Evolutionary conservation across 2,113 vertebrate species (phyloP).

Genomic region (Tympanuchus pallidicinctus): DNA sequence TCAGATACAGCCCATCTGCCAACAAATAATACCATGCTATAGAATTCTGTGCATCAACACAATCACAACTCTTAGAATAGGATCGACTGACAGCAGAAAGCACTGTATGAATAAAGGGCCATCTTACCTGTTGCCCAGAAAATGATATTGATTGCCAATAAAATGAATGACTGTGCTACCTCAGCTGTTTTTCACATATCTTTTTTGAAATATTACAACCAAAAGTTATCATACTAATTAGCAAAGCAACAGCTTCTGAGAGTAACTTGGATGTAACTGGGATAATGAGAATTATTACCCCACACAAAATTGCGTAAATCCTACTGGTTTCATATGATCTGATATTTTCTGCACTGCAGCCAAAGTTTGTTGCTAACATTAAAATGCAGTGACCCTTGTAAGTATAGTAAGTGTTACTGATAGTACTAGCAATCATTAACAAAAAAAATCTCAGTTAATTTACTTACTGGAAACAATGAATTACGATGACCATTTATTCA

Average conservation of each 20-base stretch:
- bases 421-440: background rate
- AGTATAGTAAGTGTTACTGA: background rate
- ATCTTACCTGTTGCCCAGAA: conserved; percentile 27
- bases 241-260: background rate
- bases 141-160: background rate
- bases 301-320: background rate
- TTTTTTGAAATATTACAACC: background rate
- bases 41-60: background rate
- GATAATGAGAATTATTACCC: background rate
- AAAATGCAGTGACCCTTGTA: background rate
- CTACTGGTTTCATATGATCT: background rate
- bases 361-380: background rate
- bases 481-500: conserved; percentile 4
- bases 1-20: background rate
- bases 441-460: background rate
- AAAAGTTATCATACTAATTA: background rate
- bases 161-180: background rate
- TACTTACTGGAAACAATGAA: conserved; percentile 1
- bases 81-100: background rate
- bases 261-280: accelerated
- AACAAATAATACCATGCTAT: background rate
- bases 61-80: background rate
- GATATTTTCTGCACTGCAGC: background rate
- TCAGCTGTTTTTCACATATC: background rate
- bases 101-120: conserved; percentile 6